These are phyloP conservation scores for Myrmecophaga tridactyla DNA, from an alignment of 2,113 vertebrate genomes.

Conservation along the genomic window DNA sequence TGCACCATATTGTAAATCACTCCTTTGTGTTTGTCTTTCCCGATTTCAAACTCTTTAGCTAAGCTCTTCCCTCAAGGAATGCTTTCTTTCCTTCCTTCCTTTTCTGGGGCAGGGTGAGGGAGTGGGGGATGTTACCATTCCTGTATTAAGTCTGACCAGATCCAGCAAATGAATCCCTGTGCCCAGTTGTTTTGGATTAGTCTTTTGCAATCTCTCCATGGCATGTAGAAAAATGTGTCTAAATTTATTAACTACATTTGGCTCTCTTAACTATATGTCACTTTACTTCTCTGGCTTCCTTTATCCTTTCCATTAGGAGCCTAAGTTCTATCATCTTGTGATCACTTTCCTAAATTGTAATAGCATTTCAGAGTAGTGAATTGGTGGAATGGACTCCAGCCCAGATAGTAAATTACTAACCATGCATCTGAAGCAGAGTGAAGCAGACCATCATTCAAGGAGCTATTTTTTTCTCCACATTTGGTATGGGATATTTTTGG, in stretches of 20 bases:
- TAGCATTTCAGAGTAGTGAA: not conserved
- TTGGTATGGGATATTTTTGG: not conserved
- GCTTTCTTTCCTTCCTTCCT: not conserved
- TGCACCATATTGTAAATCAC: not conserved
- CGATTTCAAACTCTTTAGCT: not conserved
- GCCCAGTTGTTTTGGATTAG: not conserved
- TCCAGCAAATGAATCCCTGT: not conserved
- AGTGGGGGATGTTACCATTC: not conserved
- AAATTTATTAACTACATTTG: not conserved
- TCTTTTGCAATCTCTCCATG: not conserved
- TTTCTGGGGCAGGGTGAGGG: too few species aligned
- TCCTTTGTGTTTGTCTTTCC: not conserved
- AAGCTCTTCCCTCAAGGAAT: not conserved
- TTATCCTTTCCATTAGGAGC: slow-evolving; percentile 17
- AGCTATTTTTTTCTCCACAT: slow-evolving; percentile 19
- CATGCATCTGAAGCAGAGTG: not conserved
- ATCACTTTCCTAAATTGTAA: slow-evolving; percentile 20
- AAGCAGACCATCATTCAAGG: not conserved
- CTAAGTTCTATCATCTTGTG: slow-evolving; percentile 7
- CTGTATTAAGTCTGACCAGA: not conserved
- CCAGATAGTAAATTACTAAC: slow-evolving; percentile 29
- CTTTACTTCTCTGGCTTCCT: slow-evolving; percentile 9
- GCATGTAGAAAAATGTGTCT: not conserved
- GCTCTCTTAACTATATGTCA: not conserved
- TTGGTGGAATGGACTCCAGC: not conserved